Conservation (phyloP, 1,140 invertebrate genomes). For the Hyles vespertilio region DNA sequence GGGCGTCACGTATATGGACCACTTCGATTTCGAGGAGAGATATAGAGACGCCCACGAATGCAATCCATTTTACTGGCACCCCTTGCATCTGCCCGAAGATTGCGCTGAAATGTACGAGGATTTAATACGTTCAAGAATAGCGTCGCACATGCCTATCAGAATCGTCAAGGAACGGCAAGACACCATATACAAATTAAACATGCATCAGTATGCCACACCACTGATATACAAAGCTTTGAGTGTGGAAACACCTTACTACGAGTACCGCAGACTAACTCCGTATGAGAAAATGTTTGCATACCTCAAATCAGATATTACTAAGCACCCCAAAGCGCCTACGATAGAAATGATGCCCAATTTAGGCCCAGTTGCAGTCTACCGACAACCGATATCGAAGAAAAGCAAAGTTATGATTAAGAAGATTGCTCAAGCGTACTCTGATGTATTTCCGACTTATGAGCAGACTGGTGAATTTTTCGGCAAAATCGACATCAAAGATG, state of each 20-base stretch:
- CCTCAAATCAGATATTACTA: conserved; percentile 37
- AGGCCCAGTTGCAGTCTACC: conserved; percentile 47
- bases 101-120: conserved; percentile 47
- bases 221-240: too few species aligned
- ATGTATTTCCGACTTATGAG: neutral
- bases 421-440: conserved; percentile 33
- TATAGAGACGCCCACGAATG: conserved; percentile 54
- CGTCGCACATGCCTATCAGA: conserved; percentile 21
- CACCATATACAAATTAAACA: neutral
- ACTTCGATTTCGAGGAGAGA: conserved; percentile 54
- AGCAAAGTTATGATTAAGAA: conserved; percentile 44
- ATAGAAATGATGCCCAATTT: conserved; percentile 35
- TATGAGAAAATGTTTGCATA: conserved; percentile 40
- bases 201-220: too few species aligned
- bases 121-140: conserved; percentile 34
- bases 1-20: conserved; percentile 57
- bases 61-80: conserved; percentile 57
- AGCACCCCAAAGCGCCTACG: conserved; percentile 36
- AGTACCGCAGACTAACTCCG: conserved; percentile 11
- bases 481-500: conserved; percentile 2
- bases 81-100: conserved; percentile 51
- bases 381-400: conserved; percentile 49
- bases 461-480: conserved; percentile 1
- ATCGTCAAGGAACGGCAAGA: conserved; percentile 27
- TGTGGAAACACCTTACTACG: too few species aligned